phyloP scores from a whole-genome alignment of 1,140 invertebrate genomes.

The Uloborus diversus region DNA sequence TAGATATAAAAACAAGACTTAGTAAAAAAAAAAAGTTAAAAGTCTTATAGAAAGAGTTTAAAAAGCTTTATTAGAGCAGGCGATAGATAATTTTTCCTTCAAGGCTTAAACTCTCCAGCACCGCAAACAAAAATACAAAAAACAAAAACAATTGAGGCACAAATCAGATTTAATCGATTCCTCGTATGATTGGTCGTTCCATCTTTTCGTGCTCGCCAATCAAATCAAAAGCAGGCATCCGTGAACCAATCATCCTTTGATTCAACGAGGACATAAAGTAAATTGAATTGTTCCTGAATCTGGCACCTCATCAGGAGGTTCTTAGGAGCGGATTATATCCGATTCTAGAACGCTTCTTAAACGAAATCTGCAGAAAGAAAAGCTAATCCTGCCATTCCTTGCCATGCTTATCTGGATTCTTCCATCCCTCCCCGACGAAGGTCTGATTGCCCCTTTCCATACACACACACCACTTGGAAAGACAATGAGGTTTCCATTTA shows the following conservation, averaged over 20 bases:
- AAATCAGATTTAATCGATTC: constrained; percentile 52
- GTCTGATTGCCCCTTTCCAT: background rate
- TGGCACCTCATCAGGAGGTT: constrained; percentile 52
- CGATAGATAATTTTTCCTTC: no score
- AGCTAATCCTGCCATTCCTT: constrained; percentile 45
- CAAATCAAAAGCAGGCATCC: constrained; percentile 47
- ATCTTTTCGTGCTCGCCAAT: constrained; percentile 42
- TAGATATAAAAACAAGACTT: background rate
- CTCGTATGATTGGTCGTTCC: constrained; percentile 38
- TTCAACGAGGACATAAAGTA: constrained; percentile 51
- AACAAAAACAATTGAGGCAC: background rate
- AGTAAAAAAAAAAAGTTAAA: background rate
- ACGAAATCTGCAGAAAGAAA: constrained; percentile 45
- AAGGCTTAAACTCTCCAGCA: no score
- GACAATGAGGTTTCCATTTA: constrained; percentile 55
- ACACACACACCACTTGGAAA: background rate
- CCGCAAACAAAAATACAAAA: no score
- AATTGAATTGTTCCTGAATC: constrained; percentile 54
- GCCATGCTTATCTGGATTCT: background rate
- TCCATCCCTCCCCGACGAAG: background rate
- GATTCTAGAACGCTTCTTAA: constrained; percentile 48
- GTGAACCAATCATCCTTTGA: constrained; percentile 26
- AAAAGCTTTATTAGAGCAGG: no score
- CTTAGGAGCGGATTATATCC: constrained; percentile 50
- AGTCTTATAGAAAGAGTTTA: background rate